These are phyloP conservation scores for Pseudopleuronectes americanus DNA, from an alignment of 2,797 vertebrate genomes.

Conservation along the genomic window DNA sequence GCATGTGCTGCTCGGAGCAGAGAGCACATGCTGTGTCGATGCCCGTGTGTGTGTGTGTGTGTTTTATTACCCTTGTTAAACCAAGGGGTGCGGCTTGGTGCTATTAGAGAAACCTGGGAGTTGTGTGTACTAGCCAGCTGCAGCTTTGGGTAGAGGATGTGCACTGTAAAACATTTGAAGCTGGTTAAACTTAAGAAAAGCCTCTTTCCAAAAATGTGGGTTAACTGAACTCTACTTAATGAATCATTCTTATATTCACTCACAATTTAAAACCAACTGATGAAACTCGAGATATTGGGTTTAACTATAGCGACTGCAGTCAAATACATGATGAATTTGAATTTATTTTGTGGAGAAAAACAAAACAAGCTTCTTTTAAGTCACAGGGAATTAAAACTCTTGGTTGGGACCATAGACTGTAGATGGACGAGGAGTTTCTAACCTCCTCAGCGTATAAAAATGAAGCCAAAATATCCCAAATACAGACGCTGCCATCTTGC, in stretches of 20 bases:
- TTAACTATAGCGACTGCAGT: background rate
- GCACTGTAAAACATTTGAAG: conserved; percentile 20
- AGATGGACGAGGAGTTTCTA: too few species aligned
- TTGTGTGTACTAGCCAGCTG: conserved; percentile 20
- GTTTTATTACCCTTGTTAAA: conserved; percentile 66
- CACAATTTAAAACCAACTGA: background rate
- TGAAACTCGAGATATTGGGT: background rate
- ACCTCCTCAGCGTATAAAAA: too few species aligned
- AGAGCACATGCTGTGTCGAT: background rate
- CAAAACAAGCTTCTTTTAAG: too few species aligned
- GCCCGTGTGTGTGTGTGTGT: conserved; percentile 27
- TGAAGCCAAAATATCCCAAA: too few species aligned
- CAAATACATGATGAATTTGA: background rate
- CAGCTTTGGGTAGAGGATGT: conserved; percentile 2
- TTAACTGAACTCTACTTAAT: background rate
- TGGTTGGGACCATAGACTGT: too few species aligned
- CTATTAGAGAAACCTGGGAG: conserved; percentile 29
- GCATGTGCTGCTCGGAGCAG: conserved; percentile 43
- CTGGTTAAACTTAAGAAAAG: background rate
- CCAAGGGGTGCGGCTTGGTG: conserved; percentile 31
- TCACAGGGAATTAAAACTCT: too few species aligned
- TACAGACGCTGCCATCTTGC: too few species aligned
- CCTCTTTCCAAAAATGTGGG: too few species aligned
- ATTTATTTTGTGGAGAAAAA: too few species aligned
- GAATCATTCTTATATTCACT: background rate